Evolutionary conservation across 2,888 invertebrate genomes (phyloP).

Genomic region (Rhagophthalmus giganteus): DNA sequence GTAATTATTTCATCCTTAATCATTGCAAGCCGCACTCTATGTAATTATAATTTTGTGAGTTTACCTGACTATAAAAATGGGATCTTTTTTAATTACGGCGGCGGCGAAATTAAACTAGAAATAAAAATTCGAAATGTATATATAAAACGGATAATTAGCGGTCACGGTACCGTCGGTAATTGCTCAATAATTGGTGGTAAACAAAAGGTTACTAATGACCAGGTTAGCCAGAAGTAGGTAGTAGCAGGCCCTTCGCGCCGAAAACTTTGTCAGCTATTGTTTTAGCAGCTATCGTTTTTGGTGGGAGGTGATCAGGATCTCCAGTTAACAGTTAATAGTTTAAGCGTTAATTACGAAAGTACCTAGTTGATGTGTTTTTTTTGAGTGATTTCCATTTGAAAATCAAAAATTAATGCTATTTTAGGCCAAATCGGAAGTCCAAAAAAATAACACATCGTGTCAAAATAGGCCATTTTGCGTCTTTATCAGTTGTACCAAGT

Average conservation of each 20-base stretch:
- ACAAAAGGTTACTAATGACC: constrained; percentile 10
- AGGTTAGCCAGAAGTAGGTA: constrained; percentile 4
- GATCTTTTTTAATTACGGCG: constrained; percentile 28
- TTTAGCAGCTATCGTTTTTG: too few relatives aligned
- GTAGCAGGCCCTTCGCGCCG: constrained; percentile 2
- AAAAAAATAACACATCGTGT: too few relatives aligned
- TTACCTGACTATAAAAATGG: constrained; percentile 29
- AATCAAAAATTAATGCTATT: too few relatives aligned
- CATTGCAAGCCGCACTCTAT: constrained; percentile 21
- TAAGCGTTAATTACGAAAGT: too few relatives aligned
- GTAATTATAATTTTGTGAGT: constrained; percentile 28
- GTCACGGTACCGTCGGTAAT: constrained; percentile 23
- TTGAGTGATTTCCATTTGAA: too few relatives aligned
- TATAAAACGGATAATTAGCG: constrained; percentile 24
- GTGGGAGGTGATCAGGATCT: too few relatives aligned
- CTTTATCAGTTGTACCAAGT: too few relatives aligned
- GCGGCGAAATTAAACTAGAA: constrained; percentile 22
- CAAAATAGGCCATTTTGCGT: too few relatives aligned
- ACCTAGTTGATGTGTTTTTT: too few relatives aligned
- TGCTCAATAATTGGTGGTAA: constrained; percentile 25
- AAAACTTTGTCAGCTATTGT: too few relatives aligned
- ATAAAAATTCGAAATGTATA: constrained; percentile 21
- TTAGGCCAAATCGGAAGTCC: too few relatives aligned
- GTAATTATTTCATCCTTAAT: constrained; percentile 30
- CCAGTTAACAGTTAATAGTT: too few relatives aligned